Conservation (phyloP, 2,113 vertebrate species). For the Paramormyrops kingsleyae region DNA sequence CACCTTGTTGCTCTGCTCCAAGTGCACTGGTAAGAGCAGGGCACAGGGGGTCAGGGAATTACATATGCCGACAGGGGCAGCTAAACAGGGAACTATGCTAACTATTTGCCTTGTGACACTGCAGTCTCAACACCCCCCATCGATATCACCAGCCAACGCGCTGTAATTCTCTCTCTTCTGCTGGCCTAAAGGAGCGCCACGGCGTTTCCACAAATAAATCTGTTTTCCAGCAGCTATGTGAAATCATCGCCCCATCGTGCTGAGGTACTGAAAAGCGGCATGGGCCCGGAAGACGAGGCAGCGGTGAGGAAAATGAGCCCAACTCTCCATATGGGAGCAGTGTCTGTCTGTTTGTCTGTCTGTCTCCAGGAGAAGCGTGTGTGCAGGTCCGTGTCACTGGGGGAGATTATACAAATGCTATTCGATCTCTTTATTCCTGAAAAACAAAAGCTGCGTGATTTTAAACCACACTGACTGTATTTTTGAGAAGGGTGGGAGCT, state of each 20-base stretch:
- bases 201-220: slow-evolving; percentile 7
- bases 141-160: neutral
- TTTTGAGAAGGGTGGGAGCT: neutral
- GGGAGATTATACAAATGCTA: neutral
- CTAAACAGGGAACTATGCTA: slow-evolving; percentile 16
- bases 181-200: neutral
- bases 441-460: neutral
- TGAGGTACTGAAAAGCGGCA: slow-evolving; percentile 2
- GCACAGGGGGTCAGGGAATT: neutral
- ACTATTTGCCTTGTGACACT: slow-evolving; percentile 25
- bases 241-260: neutral
- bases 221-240: neutral
- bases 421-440: neutral
- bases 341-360: neutral
- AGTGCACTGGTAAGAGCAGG: neutral
- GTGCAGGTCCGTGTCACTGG: neutral
- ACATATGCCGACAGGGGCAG: neutral
- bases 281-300: neutral
- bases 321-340: neutral
- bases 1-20: neutral
- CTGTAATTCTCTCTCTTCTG: neutral
- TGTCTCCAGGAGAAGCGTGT: neutral
- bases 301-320: neutral
- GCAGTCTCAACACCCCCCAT: slow-evolving; percentile 9
- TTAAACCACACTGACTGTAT: neutral